Evolutionary conservation across 2,113 vertebrate species (phyloP).

Genomic region (Paedocypris sp.): DNA sequence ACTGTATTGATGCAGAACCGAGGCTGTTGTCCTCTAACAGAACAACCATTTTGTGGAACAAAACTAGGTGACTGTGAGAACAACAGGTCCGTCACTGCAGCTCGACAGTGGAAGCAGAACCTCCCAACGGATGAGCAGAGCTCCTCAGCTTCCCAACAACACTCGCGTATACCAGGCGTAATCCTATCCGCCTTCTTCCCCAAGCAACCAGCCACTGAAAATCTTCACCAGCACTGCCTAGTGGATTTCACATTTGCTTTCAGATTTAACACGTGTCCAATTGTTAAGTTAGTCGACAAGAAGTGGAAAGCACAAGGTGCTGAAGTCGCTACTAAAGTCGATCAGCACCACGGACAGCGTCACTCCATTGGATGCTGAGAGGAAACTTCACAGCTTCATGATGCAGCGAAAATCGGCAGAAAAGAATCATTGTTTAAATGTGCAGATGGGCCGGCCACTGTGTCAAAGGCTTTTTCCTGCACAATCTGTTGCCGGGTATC

Average conservation of each 20-base stretch:
- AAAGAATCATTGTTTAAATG: slow-evolving; percentile 10
- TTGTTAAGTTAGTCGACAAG: no score
- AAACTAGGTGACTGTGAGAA: background rate
- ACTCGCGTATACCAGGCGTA: slow-evolving; percentile 38
- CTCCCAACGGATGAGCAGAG: slow-evolving; percentile 29
- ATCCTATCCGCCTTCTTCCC: slow-evolving; percentile 34
- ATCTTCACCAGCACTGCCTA: no score
- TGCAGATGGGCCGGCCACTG: slow-evolving; percentile 17
- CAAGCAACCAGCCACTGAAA: no score
- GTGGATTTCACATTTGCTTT: no score
- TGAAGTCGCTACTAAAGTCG: no score
- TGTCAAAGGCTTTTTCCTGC: slow-evolving; percentile 28
- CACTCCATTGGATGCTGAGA: slow-evolving; percentile 24
- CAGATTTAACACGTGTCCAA: no score
- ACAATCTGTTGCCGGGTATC: slow-evolving; percentile 31
- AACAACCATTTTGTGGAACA: no score
- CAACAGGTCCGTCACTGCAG: slow-evolving; percentile 2
- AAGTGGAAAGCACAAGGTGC: no score
- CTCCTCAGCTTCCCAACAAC: slow-evolving; percentile 21
- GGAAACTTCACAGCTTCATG: background rate
- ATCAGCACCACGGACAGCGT: slow-evolving; percentile 37
- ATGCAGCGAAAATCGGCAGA: no score
- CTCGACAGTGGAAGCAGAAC: slow-evolving; percentile 9
- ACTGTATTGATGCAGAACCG: no score
- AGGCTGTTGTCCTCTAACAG: no score